Conservation (phyloP, 1,140 invertebrate species). For the Monomorium pharaonis region DNA sequence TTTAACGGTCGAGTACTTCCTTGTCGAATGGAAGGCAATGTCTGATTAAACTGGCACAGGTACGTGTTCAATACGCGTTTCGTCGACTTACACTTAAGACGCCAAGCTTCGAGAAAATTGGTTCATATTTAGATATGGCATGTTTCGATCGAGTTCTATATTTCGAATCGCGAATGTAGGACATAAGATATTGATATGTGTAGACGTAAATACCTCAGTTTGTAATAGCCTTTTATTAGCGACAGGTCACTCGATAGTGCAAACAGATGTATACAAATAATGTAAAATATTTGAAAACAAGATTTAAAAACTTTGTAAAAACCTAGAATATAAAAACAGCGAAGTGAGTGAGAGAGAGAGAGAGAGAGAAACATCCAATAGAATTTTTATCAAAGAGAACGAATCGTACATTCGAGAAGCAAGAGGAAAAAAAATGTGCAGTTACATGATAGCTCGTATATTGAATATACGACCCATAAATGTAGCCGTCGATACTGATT, state of each 20-base stretch:
- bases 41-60: slow-evolving; percentile 49
- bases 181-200: background rate
- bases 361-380: background rate
- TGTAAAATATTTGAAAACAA: slow-evolving; percentile 9
- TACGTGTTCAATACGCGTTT: slow-evolving; percentile 38
- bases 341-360: background rate
- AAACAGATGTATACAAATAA: background rate
- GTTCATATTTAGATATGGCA: slow-evolving; percentile 38
- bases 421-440: background rate
- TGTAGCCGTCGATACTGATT: background rate
- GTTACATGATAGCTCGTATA: background rate
- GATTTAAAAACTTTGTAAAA: background rate
- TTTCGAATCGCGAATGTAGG: background rate
- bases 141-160: background rate
- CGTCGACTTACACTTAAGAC: background rate
- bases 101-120: slow-evolving; percentile 20
- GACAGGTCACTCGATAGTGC: background rate
- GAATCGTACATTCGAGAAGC: background rate
- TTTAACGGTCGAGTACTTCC: slow-evolving; percentile 13
- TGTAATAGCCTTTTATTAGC: slow-evolving; percentile 11
- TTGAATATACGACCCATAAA: slow-evolving; percentile 16
- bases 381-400: background rate
- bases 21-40: slow-evolving; percentile 22
- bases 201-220: background rate
- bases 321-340: background rate